Evolutionary conservation across 2,797 vertebrate genomes (phyloP).

Genomic region (Odontamblyopus rebecca): DNA sequence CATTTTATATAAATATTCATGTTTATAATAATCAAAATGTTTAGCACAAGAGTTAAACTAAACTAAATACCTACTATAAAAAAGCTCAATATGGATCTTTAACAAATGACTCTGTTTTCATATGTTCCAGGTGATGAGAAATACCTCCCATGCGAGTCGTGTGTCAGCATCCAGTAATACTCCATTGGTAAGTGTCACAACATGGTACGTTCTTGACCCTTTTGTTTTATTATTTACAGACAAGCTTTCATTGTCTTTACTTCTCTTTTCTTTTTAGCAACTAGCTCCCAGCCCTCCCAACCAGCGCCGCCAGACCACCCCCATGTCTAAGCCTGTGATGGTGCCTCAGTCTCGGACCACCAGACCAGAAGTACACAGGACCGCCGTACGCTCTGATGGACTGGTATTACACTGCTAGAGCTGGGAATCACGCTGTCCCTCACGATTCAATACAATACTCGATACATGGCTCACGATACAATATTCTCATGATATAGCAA

Average conservation of each 20-base stretch:
- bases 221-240: not conserved
- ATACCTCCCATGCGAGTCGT: conserved; percentile 82
- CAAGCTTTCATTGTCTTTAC: conserved; percentile 15
- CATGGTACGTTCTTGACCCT: not conserved
- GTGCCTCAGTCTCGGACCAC: conserved; percentile 84
- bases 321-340: conserved; percentile 96
- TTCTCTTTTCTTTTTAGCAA: conserved; percentile 76
- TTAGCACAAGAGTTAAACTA: too few species aligned
- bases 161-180: conserved; percentile 75
- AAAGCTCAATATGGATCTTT: too few species aligned
- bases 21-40: too few species aligned
- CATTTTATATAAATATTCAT: too few species aligned
- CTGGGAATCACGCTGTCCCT: too few species aligned
- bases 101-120: conserved; percentile 36
- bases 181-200: conserved; percentile 79
- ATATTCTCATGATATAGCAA: too few species aligned
- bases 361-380: conserved; percentile 76
- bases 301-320: conserved; percentile 83
- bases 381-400: conserved; percentile 84
- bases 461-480: too few species aligned
- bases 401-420: conserved; percentile 81
- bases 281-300: conserved; percentile 92
- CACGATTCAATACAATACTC: too few species aligned
- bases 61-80: too few species aligned
- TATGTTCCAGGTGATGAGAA: conserved; percentile 84